Percentiles rank a stretch among this genome's conserved stretches.
Evolutionary conservation across 1,140 invertebrate species (phyloP).

Genomic region (Caenorhabditis remanei): DNA sequence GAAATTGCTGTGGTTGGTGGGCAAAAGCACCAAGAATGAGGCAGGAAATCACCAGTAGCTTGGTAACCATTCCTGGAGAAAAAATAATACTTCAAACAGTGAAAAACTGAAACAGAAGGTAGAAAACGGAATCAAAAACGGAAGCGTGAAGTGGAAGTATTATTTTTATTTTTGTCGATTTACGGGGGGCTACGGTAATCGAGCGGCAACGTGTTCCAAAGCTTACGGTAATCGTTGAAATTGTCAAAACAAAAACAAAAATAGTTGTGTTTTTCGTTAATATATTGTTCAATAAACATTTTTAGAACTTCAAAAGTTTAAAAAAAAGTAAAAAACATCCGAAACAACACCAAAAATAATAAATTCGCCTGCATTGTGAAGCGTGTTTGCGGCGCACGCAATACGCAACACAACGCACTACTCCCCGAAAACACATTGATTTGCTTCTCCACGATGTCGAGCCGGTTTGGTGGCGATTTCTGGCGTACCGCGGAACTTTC

Average conservation of each 20-base stretch:
- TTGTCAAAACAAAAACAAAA: background rate
- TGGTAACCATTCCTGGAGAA: slow-evolving; percentile 28
- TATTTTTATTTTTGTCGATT: slow-evolving; percentile 52
- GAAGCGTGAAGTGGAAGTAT: slow-evolving; percentile 34
- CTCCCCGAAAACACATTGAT: slow-evolving; percentile 38
- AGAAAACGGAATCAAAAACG: slow-evolving; percentile 17
- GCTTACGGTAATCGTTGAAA: slow-evolving; percentile 35
- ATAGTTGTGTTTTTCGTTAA: background rate
- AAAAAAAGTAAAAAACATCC: background rate
- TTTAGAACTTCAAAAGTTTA: background rate
- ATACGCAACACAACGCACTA: slow-evolving; percentile 25
- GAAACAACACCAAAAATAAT: background rate
- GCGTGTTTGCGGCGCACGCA: slow-evolving; percentile 27
- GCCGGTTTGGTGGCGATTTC: slow-evolving; percentile 16
- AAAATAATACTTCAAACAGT: background rate
- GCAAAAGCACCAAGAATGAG: slow-evolving; percentile 48
- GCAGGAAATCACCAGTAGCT: slow-evolving; percentile 17
- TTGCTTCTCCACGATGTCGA: slow-evolving; percentile 45
- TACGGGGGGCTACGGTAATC: slow-evolving; percentile 31
- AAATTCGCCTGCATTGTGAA: background rate
- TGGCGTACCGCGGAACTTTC: background rate
- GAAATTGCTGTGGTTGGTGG: slow-evolving; percentile 56
- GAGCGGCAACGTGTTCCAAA: slow-evolving; percentile 48
- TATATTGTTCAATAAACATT: too few species aligned
- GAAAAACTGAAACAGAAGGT: background rate